These are phyloP conservation scores for Ormyrus pomaceus DNA, from an alignment of 2,888 invertebrate genomes.

Conservation along the genomic window DNA sequence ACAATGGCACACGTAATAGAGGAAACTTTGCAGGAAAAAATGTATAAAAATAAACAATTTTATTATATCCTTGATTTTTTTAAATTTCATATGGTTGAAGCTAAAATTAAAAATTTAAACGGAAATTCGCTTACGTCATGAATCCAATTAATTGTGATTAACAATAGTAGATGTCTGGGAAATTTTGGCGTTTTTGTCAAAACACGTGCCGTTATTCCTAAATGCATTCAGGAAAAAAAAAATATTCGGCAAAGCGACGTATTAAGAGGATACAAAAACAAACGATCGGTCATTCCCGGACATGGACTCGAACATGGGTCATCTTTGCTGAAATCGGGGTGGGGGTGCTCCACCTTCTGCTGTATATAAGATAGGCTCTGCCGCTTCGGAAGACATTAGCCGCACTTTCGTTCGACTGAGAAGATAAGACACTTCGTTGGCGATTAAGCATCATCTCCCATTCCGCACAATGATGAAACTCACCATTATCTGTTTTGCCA, in stretches of 20 bases:
- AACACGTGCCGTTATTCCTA: too few relatives aligned
- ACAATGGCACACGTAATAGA: not conserved
- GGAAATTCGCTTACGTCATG: not conserved
- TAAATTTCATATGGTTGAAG: not conserved
- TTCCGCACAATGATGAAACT: conserved; percentile 41
- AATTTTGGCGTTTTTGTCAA: too few relatives aligned
- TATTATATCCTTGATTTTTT: not conserved
- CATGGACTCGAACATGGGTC: conserved; percentile 3
- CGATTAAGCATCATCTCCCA: not conserved
- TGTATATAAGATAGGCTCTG: conserved; percentile 25
- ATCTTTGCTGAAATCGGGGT: not conserved
- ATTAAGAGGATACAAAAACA: not conserved
- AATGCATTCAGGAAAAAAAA: too few relatives aligned
- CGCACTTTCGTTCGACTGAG: not conserved
- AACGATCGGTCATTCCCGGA: not conserved
- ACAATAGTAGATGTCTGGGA: too few relatives aligned
- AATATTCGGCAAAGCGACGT: too few relatives aligned
- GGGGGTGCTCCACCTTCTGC: conserved; percentile 19
- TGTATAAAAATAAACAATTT: not conserved
- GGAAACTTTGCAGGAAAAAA: not conserved
- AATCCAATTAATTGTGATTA: too few relatives aligned
- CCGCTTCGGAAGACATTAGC: not conserved
- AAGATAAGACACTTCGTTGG: conserved; percentile 23
- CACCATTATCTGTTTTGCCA: conserved; percentile 12
- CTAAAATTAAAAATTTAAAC: not conserved